phyloP scores from a whole-genome alignment of 2,888 invertebrate genomes.

The Amblyjoppa proteus region DNA sequence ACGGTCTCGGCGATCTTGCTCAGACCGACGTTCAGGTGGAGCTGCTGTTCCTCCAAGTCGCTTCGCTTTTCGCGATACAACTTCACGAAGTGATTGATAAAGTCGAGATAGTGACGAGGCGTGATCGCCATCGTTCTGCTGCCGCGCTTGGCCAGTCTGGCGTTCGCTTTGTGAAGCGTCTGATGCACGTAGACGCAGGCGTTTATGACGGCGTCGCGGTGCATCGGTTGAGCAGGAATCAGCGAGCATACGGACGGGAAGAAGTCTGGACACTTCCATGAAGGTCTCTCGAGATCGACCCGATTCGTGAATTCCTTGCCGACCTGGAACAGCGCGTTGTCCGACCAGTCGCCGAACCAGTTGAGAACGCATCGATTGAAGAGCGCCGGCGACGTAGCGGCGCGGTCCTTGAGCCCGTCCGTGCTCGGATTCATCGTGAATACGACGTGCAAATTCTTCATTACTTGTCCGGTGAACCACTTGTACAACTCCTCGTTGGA shows the following conservation, averaged over 20 bases:
- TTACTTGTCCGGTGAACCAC: slow-evolving; percentile 99
- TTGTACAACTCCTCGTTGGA: slow-evolving; percentile 99
- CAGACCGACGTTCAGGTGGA: slow-evolving; percentile 99
- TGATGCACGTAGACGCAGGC: slow-evolving; percentile 99
- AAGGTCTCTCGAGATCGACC: slow-evolving; percentile 95
- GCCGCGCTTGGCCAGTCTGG: slow-evolving; percentile 95
- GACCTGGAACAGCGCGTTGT: slow-evolving; percentile 97
- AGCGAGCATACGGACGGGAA: slow-evolving; percentile 95
- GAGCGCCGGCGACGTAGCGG: slow-evolving; percentile 99
- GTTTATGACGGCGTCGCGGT: slow-evolving; percentile 99
- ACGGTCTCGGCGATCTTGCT: slow-evolving; percentile 99
- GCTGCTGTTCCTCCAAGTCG: slow-evolving; percentile 99
- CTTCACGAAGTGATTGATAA: slow-evolving; percentile 99
- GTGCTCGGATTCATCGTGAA: slow-evolving; percentile 99
- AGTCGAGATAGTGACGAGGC: slow-evolving; percentile 98
- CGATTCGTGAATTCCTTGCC: slow-evolving; percentile 98
- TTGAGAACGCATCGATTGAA: slow-evolving; percentile 99
- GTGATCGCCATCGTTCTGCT: slow-evolving; percentile 99
- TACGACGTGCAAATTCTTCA: slow-evolving; percentile 99
- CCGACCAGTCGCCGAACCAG: slow-evolving; percentile 99
- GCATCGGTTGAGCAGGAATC: slow-evolving; percentile 91
- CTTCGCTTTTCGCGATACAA: slow-evolving; percentile 98
- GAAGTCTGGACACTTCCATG: slow-evolving; percentile 94
- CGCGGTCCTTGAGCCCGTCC: slow-evolving; percentile 98
- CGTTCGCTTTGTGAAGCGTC: slow-evolving; percentile 97